phyloP scores from a whole-genome alignment of 1,140 invertebrate genomes.

The Ruditapes philippinarum region DNA sequence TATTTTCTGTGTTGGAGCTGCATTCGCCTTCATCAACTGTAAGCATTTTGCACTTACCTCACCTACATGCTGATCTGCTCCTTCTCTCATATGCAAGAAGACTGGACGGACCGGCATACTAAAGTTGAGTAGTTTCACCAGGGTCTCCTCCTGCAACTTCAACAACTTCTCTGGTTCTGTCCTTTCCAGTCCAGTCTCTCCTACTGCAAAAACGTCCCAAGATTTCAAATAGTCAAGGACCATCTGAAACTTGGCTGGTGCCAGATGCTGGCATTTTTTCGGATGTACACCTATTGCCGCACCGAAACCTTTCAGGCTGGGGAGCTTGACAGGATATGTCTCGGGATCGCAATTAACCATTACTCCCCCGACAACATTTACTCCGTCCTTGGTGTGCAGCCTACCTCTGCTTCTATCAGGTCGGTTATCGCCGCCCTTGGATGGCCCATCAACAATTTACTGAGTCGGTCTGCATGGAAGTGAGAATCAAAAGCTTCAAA shows the following conservation, averaged over 20 bases:
- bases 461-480: constrained; percentile 6
- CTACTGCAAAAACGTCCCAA: background rate
- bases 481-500: constrained; percentile 8
- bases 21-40: constrained; percentile 30
- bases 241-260: background rate
- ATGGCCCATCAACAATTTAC: background rate
- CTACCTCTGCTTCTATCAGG: background rate
- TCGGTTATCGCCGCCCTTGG: background rate
- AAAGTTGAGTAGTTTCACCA: constrained; percentile 4
- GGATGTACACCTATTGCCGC: constrained; percentile 25
- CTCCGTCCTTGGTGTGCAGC: background rate
- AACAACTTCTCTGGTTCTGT: background rate
- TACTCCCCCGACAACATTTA: no score
- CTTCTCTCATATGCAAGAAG: background rate
- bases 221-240: background rate
- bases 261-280: background rate
- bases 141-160: background rate
- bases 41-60: constrained; percentile 21
- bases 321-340: background rate
- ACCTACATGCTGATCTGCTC: background rate
- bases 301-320: background rate
- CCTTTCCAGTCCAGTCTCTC: constrained; percentile 37
- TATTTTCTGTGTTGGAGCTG: constrained; percentile 1
- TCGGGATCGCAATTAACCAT: no score
- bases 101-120: constrained; percentile 41